Percentiles rank a stretch among this genome's conserved stretches.
phyloP scores from a whole-genome alignment of 2,888 invertebrate species.

The Pheosia tremula region DNA sequence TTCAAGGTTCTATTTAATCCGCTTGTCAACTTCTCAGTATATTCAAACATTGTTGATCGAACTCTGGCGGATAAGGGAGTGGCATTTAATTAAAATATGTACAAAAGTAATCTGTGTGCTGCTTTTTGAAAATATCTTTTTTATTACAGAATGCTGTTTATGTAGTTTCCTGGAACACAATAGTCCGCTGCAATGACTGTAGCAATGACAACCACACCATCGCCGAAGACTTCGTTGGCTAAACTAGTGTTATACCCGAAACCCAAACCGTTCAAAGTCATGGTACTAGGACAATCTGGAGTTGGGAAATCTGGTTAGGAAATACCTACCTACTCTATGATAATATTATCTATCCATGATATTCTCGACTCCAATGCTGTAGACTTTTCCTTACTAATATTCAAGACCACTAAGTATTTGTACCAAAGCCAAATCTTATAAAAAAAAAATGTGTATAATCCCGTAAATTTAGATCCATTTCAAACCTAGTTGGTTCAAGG shows the following conservation, averaged over 20 bases:
- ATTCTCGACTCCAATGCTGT: not conserved
- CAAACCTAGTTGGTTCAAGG: not conserved
- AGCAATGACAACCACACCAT: constrained; percentile 76
- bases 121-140: too few species aligned
- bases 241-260: constrained; percentile 88
- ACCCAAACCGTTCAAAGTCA: constrained; percentile 88
- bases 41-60: too few species aligned
- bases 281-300: constrained; percentile 92
- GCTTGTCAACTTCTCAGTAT: too few species aligned
- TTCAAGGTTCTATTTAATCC: too few species aligned
- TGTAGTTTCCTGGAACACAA: too few species aligned
- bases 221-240: constrained; percentile 88
- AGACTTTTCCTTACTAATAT: not conserved
- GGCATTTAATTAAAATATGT: too few species aligned
- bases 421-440: too few species aligned
- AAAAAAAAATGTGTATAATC: not conserved
- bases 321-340: not conserved
- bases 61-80: too few species aligned
- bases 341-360: not conserved
- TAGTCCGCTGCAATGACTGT: constrained; percentile 34
- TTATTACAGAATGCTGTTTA: too few species aligned
- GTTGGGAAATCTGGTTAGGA: constrained; percentile 92
- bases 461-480: not conserved
- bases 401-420: not conserved
- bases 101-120: too few species aligned